Percentiles rank a stretch among this genome's conserved stretches.
Evolutionary conservation across 2,888 invertebrate genomes (phyloP).

Genomic region (Orthonevra nobilis): DNA sequence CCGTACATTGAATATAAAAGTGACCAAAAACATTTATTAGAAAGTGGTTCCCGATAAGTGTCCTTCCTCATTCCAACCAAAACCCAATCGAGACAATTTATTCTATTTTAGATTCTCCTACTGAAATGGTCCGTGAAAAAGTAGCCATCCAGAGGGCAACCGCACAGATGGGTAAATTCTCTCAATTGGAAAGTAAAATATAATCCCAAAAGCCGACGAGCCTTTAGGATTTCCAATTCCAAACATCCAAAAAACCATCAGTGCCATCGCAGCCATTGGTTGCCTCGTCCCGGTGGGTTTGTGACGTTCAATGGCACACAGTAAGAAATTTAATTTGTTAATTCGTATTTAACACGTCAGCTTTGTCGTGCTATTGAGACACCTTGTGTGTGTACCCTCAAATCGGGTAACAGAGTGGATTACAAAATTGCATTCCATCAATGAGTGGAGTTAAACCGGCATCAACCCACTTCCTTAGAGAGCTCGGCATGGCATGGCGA

Average conservation of each 20-base stretch:
- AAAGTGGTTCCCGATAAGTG: slow-evolving; percentile 58
- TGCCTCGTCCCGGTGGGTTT: too few species aligned
- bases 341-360: slow-evolving; percentile 71
- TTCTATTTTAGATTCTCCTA: slow-evolving; percentile 61
- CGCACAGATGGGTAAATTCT: slow-evolving; percentile 52
- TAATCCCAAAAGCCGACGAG: slow-evolving; percentile 52
- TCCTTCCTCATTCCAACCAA: slow-evolving; percentile 32
- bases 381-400: slow-evolving; percentile 62
- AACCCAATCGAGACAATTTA: slow-evolving; percentile 47
- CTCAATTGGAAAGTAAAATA: slow-evolving; percentile 65
- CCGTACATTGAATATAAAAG: slow-evolving; percentile 67
- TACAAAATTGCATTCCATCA: slow-evolving; percentile 69
- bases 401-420: slow-evolving; percentile 57
- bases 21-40: slow-evolving; percentile 63
- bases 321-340: slow-evolving; percentile 67
- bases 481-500: slow-evolving; percentile 1
- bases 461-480: slow-evolving; percentile 23
- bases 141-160: slow-evolving; percentile 48
- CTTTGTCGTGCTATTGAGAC: slow-evolving; percentile 68
- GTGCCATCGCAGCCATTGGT: slow-evolving; percentile 45
- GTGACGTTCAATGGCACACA: neutral
- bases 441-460: slow-evolving; percentile 31
- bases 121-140: slow-evolving; percentile 67
- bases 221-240: too few species aligned
- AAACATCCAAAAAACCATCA: slow-evolving; percentile 55